Conservation (phyloP, 2,797 vertebrate genomes). For the Sardinella longiceps region DNA sequence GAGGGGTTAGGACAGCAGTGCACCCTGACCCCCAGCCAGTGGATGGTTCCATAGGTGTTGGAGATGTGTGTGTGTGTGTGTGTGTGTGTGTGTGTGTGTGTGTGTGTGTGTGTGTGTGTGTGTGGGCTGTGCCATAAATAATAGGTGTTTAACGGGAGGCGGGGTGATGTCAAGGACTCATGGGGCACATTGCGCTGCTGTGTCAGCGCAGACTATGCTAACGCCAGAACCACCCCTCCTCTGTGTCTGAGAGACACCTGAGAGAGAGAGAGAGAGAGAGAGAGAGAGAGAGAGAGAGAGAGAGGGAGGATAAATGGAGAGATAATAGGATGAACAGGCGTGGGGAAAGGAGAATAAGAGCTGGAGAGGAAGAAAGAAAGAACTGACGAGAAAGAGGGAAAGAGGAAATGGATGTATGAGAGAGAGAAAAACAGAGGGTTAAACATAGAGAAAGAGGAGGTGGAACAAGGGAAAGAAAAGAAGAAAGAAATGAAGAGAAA, state of each 20-base stretch:
- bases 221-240: background rate
- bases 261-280: background rate
- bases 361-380: background rate
- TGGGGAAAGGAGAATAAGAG: background rate
- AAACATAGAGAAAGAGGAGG: background rate
- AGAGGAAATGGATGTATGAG: background rate
- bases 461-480: background rate
- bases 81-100: no score
- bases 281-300: background rate
- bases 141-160: slow-evolving; percentile 13
- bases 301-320: background rate
- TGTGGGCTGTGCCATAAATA: background rate
- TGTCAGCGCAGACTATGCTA: background rate
- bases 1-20: background rate
- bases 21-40: background rate
- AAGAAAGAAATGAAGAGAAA: background rate
- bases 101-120: no score
- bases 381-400: background rate
- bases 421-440: background rate
- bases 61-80: background rate
- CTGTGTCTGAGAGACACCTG: background rate
- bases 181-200: background rate
- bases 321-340: background rate
- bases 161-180: slow-evolving; percentile 14
- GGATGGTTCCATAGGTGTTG: background rate